Evolutionary conservation across 2,888 invertebrate genomes (phyloP), one percentile per base, ranked within the genome.

Genomic region (Oscheius sp.): DNA sequence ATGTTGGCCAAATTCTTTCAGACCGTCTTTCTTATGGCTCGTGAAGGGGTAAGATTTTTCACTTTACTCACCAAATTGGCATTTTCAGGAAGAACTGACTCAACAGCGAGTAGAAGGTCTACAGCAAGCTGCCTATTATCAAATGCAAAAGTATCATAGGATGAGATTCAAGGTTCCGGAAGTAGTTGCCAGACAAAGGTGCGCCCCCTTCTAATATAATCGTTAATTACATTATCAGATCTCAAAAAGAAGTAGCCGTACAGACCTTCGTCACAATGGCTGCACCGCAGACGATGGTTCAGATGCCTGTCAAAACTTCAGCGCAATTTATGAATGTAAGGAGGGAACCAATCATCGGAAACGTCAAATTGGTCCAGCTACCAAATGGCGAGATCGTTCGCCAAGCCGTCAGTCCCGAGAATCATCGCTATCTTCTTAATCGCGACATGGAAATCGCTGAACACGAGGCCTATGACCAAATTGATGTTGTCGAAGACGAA

Each of bases 161-260:
- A 70, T 74, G 70, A 51, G 74, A 37, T 74, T 74, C 60, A 74
- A 74, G 60, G 74, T 74, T 35, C 74, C 74, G 1, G 70, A 70
- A 62, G 62, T 74, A 51, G 70, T 74, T 9, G 70, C 70, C 29
- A 70, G 74, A 62, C 74, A 74, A 60, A 60, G 70, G 74, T 74
- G 10, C 7, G 37, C 2, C 57, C 59, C 21, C 21, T 21, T 21
- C 21, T 21, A 21, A 0, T 21, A 21, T 57, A 0, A 37, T 68
- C 7, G 5, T 13, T 73, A 21, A 55, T 65, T 50, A 10, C 29
- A n/a, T 53, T 48, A 48, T 33, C 47, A 74, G 74, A 50, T 66
- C 68, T 29, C 74, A 74, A 59, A 57, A 48, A 32, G 74, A 74
- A 21, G 66, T 32, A 33, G 35, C 74, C 13, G 66, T 59, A 33